phyloP scores from a whole-genome alignment of 2,888 invertebrate species.

The Microplitis manilae region DNA sequence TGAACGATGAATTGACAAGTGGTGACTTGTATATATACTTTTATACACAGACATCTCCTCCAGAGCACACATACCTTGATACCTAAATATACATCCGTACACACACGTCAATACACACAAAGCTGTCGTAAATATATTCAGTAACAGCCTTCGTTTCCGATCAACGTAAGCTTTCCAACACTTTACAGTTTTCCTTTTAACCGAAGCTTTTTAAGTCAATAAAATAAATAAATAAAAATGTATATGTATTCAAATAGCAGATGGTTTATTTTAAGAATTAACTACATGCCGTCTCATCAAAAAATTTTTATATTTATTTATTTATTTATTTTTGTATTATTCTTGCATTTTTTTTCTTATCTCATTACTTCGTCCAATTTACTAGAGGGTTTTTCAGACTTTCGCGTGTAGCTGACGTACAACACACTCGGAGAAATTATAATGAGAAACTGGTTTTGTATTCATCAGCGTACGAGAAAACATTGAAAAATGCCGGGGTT shows the following conservation, averaged over 20 bases:
- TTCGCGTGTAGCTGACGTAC: slow-evolving; percentile 1
- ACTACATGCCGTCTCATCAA: neutral
- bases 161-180: neutral
- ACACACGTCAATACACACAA: neutral
- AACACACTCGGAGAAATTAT: neutral
- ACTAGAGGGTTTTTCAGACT: neutral
- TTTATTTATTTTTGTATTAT: neutral
- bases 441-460: too few species aligned
- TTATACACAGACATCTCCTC: too few species aligned
- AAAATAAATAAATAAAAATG: neutral
- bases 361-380: slow-evolving; percentile 26
- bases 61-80: neutral
- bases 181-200: neutral
- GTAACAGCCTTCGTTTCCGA: neutral
- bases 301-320: neutral
- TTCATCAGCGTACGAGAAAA: too few species aligned
- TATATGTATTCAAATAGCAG: too few species aligned
- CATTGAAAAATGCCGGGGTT: too few species aligned
- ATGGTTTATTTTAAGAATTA: too few species aligned
- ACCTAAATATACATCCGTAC: neutral
- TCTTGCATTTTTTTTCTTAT: neutral
- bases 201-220: neutral
- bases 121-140: neutral
- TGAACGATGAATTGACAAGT: neutral
- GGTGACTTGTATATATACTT: neutral